Evolutionary conservation across 2,113 vertebrate genomes (phyloP), one percentile per base, ranked within the genome.

Genomic region (Chaetodon auriga): DNA sequence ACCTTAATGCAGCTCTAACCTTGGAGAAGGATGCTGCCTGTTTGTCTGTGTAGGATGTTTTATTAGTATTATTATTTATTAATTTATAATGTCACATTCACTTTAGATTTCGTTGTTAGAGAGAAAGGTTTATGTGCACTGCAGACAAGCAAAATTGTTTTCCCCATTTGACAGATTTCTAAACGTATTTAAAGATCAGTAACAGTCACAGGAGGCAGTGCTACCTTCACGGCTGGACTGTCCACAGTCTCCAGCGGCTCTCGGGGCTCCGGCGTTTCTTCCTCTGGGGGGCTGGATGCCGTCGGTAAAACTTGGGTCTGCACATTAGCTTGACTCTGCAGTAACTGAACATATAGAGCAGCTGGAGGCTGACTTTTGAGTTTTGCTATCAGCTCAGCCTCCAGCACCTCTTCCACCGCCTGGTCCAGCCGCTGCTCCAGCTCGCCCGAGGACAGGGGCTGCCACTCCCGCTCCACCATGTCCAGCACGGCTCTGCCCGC

Each of bases 391-490:
- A 96, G 83, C 0, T 95, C 93, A 1, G 93, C 80, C 77, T 95
- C 95, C 55, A 96, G 72, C 14, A 93, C 75, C 9, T 94, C 92
- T 48, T 95, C 95, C 80, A 95, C 92, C 0, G 93, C 87, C 64
- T 93, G 94, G 82, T 95, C 95, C 80, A 95, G 83, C 18, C 95
- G 87, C 79, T 94, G 94, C 65, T 95, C 95, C 75, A 96, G 86
- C 87, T 95, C 95, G 1, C 55, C 82, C 21, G 89, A 68, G 0
- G 94, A 94, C 23, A 95, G 92, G 2, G 94, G 94, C 84, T 95
- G 93, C 94, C 95, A 95, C 23, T 95, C 95, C 48, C 82, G 85
- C 89, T 95, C 94, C 86, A 94, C 79, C 88, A 94, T 53, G 38
- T 95, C 94, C 85, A 95, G 61, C 64, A 95, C 90, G 57, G 91